phyloP scores from a whole-genome alignment of 2,797 vertebrate genomes.

The Gymnothorax reevesii region DNA sequence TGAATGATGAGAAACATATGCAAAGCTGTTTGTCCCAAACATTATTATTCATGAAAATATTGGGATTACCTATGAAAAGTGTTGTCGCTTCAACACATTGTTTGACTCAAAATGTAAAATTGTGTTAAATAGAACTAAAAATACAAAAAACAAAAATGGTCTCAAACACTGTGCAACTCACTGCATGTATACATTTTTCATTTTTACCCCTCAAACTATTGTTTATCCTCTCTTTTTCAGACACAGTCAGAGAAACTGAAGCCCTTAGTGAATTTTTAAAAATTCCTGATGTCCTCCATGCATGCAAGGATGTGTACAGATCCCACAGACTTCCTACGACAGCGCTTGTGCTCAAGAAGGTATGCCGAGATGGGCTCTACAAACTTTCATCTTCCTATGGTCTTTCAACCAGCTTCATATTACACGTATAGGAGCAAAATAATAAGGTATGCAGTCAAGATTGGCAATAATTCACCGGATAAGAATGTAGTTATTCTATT shows the following conservation, averaged over 20 bases:
- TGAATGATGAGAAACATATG: no score
- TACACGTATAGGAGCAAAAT: neutral
- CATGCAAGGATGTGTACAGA: constrained; percentile 32
- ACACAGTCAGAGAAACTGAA: constrained; percentile 76
- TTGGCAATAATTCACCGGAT: neutral
- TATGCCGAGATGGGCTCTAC: constrained; percentile 35
- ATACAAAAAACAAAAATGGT: no score
- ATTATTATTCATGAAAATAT: no score
- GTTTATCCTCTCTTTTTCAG: constrained; percentile 60
- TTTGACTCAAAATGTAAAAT: no score
- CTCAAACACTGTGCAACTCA: no score
- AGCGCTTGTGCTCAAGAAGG: constrained; percentile 3
- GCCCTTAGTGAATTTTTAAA: constrained; percentile 76
- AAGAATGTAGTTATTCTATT: neutral
- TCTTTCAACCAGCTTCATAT: neutral
- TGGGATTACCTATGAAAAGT: no score
- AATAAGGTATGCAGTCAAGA: constrained; percentile 17
- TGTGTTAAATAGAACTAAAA: no score
- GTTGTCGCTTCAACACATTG: no score
- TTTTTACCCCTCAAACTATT: neutral
- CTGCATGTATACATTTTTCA: constrained; percentile 31
- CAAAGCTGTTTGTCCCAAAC: no score
- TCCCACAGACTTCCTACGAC: constrained; percentile 22
- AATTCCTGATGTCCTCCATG: constrained; percentile 59
- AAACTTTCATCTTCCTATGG: neutral